A percentile compares a stretch with the other conserved stretches of the same genome.
phyloP scores from a whole-genome alignment of 1,140 invertebrate genomes.

The Heliconius hermathena region DNA sequence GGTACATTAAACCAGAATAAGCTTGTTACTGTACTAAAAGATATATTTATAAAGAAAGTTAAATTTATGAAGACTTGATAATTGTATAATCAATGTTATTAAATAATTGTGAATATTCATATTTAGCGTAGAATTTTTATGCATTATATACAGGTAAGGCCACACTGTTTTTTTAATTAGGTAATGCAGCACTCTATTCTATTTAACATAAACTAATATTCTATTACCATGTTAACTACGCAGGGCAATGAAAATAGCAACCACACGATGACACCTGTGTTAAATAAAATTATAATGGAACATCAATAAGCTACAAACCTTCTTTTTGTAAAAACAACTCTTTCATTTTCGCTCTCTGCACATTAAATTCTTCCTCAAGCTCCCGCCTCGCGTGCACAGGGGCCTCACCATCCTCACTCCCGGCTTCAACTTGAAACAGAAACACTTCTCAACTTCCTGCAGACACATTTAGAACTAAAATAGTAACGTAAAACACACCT shows the following conservation, averaged over 20 bases:
- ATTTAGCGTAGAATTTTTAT: too few relatives aligned
- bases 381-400: constrained; percentile 72
- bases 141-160: neutral
- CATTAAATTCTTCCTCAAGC: constrained; percentile 92
- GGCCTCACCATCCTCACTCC: constrained; percentile 46
- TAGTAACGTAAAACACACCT: constrained; percentile 64
- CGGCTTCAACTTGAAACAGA: constrained; percentile 72
- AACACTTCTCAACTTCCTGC: constrained; percentile 64
- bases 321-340: constrained; percentile 96
- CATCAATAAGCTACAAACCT: constrained; percentile 82
- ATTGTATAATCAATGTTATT: too few relatives aligned
- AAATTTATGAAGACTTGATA: too few relatives aligned
- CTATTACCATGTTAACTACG: constrained; percentile 12
- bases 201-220: neutral
- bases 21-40: too few relatives aligned
- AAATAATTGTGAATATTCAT: too few relatives aligned
- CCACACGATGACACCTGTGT: constrained; percentile 22
- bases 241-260: constrained; percentile 7
- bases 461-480: constrained; percentile 42
- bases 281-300: constrained; percentile 14
- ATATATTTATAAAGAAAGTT: too few relatives aligned
- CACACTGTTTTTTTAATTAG: neutral
- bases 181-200: neutral
- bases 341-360: constrained; percentile 94
- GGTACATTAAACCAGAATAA: too few relatives aligned